Evolutionary conservation across 2,888 invertebrate genomes (phyloP).

Genomic region (Chymomyza caudatula): DNA sequence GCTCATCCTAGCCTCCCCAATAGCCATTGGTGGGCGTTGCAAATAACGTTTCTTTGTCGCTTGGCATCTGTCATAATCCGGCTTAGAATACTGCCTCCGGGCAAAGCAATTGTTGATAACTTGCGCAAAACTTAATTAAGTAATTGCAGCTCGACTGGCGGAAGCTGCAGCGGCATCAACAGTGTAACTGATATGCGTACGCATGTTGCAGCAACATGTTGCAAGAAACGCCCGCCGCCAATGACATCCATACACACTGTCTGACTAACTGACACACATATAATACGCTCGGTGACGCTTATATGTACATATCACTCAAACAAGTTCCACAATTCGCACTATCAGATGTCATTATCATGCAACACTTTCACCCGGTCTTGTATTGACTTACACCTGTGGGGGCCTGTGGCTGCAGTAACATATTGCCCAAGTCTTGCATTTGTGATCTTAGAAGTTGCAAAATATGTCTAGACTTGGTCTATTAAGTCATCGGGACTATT

Average conservation of each 20-base stretch:
- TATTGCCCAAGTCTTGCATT: no score
- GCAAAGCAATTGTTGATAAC: not conserved
- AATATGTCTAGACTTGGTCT: no score
- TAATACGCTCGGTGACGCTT: no score
- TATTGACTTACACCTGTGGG: no score
- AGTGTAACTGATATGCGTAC: not conserved
- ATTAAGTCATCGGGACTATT: no score
- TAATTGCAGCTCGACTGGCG: conserved; percentile 7
- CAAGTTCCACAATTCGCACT: not conserved
- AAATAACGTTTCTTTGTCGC: conserved; percentile 49
- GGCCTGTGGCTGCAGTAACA: no score
- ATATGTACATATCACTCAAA: not conserved
- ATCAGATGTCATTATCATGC: not conserved
- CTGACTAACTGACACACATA: conserved; percentile 12
- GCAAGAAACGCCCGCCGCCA: conserved; percentile 12
- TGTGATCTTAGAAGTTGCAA: no score
- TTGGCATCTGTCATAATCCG: not conserved
- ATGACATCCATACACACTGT: conserved; percentile 28
- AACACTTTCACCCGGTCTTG: not conserved
- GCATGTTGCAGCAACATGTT: conserved; percentile 13
- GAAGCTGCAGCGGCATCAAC: not conserved
- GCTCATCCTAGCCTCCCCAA: conserved; percentile 6
- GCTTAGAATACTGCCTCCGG: not conserved
- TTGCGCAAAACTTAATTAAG: conserved; percentile 7
- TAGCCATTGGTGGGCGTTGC: conserved; percentile 43